A percentile compares a stretch with the other conserved stretches of the same genome.
Evolutionary conservation across 2,888 invertebrate genomes (phyloP).

Genomic region (Lamellibrachia columna): DNA sequence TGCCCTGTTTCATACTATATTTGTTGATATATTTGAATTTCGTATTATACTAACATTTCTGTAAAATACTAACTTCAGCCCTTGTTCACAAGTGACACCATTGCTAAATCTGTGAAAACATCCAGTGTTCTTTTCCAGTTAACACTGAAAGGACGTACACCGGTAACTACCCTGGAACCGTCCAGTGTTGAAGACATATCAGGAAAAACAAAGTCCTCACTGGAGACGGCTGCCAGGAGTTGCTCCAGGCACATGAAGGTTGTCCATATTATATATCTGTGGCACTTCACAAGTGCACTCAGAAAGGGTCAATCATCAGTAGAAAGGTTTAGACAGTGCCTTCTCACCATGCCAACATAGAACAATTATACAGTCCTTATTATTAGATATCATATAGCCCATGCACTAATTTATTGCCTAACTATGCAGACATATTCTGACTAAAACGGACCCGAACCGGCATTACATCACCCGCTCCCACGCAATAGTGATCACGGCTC

Average conservation of each 20-base stretch:
- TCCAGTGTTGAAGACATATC: neutral
- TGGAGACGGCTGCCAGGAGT: neutral
- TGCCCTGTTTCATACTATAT: too few relatives aligned
- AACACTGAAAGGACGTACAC: neutral
- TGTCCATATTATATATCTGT: neutral
- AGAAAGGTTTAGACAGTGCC: too few relatives aligned
- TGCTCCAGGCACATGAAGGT: neutral
- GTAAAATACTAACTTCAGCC: neutral
- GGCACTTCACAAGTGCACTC: neutral
- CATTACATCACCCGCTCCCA: too few relatives aligned
- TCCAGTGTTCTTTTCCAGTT: neutral
- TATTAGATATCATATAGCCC: too few relatives aligned
- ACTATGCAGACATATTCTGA: too few relatives aligned
- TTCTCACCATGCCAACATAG: too few relatives aligned
- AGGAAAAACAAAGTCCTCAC: neutral
- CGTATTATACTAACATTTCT: neutral
- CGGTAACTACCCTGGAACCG: neutral
- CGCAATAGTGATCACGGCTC: too few relatives aligned
- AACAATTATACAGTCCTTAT: too few relatives aligned
- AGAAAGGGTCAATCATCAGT: neutral
- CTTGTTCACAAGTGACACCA: neutral
- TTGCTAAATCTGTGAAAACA: neutral
- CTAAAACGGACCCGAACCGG: too few relatives aligned
- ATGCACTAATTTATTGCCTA: too few relatives aligned
- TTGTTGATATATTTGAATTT: too few relatives aligned